Conservation (phyloP, 1,140 invertebrate genomes). For the Conus ventricosus region DNA sequence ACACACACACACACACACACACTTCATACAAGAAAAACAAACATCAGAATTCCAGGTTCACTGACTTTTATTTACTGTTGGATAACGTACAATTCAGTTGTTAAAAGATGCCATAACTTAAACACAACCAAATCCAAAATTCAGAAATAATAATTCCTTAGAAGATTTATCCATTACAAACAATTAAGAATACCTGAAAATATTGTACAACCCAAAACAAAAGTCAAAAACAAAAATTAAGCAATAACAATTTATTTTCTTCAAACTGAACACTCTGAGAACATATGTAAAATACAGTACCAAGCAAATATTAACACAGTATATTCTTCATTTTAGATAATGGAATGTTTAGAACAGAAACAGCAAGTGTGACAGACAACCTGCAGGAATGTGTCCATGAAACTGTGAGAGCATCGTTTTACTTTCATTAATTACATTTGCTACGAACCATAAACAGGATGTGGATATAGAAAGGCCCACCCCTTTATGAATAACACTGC, state of each 20-base stretch:
- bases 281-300: neutral
- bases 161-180: too few relatives aligned
- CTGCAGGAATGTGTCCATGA: too few relatives aligned
- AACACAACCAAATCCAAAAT: too few relatives aligned
- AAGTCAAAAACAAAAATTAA: neutral
- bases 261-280: neutral
- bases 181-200: neutral
- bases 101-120: neutral
- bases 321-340: too few relatives aligned
- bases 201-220: neutral
- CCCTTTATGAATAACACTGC: too few relatives aligned
- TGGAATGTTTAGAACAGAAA: too few relatives aligned
- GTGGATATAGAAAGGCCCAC: too few relatives aligned
- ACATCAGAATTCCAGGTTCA: neutral
- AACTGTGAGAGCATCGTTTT: too few relatives aligned
- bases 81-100: neutral
- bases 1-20: conserved; percentile 17
- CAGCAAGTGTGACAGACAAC: too few relatives aligned
- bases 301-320: neutral
- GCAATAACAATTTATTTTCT: neutral
- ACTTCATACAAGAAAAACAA: neutral
- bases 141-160: too few relatives aligned
- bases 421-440: too few relatives aligned
- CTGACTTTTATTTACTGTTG: neutral
- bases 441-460: too few relatives aligned